Conservation (phyloP, 2,113 vertebrate species). For the Pogona vitticeps region DNA sequence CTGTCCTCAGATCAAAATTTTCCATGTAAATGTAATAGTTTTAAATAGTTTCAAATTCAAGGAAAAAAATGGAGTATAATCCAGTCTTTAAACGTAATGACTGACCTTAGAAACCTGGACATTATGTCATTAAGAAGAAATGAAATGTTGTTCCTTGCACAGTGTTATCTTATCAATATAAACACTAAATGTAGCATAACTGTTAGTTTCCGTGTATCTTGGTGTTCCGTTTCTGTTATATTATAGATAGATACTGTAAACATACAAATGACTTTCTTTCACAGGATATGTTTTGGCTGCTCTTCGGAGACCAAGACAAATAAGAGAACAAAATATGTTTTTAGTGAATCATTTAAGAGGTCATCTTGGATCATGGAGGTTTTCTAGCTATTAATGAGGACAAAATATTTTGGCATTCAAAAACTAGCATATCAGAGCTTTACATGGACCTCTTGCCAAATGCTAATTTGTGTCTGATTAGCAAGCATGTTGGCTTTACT, state of each 20-base stretch:
- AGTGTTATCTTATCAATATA: constrained; percentile 25
- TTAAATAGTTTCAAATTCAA: background rate
- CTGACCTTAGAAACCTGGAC: background rate
- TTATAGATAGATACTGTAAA: constrained; percentile 45
- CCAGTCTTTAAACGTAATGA: background rate
- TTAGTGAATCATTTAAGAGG: constrained; percentile 14
- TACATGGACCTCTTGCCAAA: constrained; percentile 19
- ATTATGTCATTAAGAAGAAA: background rate
- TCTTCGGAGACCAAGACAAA: background rate
- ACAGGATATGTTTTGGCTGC: constrained; percentile 20
- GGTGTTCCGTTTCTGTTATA: constrained; percentile 24
- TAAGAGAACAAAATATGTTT: background rate
- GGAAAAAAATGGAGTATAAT: background rate
- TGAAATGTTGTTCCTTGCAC: constrained; percentile 14
- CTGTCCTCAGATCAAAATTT: background rate
- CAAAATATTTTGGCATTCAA: constrained; percentile 7
- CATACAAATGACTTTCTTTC: constrained; percentile 58
- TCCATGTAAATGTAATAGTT: background rate
- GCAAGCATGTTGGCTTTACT: background rate
- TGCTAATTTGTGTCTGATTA: constrained; percentile 5
- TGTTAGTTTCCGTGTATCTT: background rate
- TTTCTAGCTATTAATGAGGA: constrained; percentile 30
- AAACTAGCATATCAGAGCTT: background rate
- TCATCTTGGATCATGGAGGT: constrained; percentile 11
- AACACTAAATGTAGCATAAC: constrained; percentile 48